A percentile compares a stretch with the other conserved stretches of the same genome.
Conservation (phyloP, 2,888 invertebrate genomes). For the Ephialtes manifestator region DNA sequence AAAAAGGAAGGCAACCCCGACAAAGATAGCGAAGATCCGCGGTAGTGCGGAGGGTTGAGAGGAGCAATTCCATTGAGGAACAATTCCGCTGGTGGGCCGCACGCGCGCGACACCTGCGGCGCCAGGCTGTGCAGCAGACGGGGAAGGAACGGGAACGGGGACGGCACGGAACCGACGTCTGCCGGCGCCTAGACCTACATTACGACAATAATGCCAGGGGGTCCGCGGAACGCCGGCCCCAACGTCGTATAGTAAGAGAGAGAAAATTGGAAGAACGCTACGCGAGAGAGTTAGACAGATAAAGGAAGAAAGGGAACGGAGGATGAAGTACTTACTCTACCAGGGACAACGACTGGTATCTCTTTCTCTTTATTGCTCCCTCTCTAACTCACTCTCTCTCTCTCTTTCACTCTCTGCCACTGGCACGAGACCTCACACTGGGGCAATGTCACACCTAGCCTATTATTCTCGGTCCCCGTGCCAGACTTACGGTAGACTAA, state of each 20-base stretch:
- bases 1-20: conserved; percentile 13
- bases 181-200: conserved; percentile 81
- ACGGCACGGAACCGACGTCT: conserved; percentile 44
- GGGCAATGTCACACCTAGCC: conserved; percentile 83
- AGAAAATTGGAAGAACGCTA: conserved; percentile 33
- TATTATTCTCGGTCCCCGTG: conserved; percentile 79
- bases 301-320: conserved; percentile 54
- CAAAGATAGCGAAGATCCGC: background rate
- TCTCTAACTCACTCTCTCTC: conserved; percentile 12
- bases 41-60: conserved; percentile 27
- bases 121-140: conserved; percentile 69
- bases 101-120: conserved; percentile 79
- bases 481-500: conserved; percentile 82
- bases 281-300: conserved; percentile 33
- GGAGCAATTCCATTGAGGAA: conserved; percentile 79
- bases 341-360: conserved; percentile 30
- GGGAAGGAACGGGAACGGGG: conserved; percentile 45
- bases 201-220: conserved; percentile 79
- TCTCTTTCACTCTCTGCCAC: conserved; percentile 54
- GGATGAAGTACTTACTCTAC: conserved; percentile 30
- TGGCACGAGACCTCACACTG: conserved; percentile 80
- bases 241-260: conserved; percentile 40
- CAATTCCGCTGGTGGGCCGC: conserved; percentile 75
- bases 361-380: conserved; percentile 12
- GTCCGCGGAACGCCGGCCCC: conserved; percentile 57